Evolutionary conservation across 2,797 vertebrate species (phyloP).

Genomic region (Enteromius unitaeniatus): DNA sequence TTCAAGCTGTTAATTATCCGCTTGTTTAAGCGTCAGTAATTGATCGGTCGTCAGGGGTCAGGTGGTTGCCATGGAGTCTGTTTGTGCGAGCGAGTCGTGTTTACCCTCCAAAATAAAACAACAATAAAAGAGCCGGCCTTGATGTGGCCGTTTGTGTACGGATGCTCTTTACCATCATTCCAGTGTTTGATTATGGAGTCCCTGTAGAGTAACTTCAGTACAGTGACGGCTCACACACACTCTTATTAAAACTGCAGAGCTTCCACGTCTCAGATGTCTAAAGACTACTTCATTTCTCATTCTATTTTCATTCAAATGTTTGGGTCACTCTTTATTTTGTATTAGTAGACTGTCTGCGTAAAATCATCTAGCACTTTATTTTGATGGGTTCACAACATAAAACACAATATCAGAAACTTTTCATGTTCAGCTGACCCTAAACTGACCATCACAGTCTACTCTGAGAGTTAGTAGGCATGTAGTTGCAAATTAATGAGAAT

Average conservation of each 20-base stretch:
- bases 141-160: slow-evolving; percentile 61
- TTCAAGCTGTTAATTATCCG: slow-evolving; percentile 45
- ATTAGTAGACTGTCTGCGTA: too few relatives aligned
- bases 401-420: too few relatives aligned
- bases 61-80: slow-evolving; percentile 68
- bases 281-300: not conserved
- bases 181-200: slow-evolving; percentile 44
- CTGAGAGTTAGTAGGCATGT: too few relatives aligned
- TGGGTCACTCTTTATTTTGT: too few relatives aligned
- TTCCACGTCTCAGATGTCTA: not conserved
- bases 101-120: slow-evolving; percentile 70
- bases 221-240: not conserved
- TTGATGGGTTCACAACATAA: too few relatives aligned
- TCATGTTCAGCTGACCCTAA: too few relatives aligned
- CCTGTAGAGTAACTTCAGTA: slow-evolving; percentile 14
- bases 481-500: too few relatives aligned
- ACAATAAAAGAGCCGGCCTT: slow-evolving; percentile 64
- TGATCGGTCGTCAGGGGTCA: slow-evolving; percentile 49
- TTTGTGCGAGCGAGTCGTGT: slow-evolving; percentile 56
- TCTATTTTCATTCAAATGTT: too few relatives aligned
- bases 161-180: slow-evolving; percentile 52
- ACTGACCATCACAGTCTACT: too few relatives aligned
- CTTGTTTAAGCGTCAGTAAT: slow-evolving; percentile 47
- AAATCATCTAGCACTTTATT: too few relatives aligned
- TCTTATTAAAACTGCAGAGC: not conserved